phyloP scores from a whole-genome alignment of 2,113 vertebrate species.

The Centrocercus urophasianus region DNA sequence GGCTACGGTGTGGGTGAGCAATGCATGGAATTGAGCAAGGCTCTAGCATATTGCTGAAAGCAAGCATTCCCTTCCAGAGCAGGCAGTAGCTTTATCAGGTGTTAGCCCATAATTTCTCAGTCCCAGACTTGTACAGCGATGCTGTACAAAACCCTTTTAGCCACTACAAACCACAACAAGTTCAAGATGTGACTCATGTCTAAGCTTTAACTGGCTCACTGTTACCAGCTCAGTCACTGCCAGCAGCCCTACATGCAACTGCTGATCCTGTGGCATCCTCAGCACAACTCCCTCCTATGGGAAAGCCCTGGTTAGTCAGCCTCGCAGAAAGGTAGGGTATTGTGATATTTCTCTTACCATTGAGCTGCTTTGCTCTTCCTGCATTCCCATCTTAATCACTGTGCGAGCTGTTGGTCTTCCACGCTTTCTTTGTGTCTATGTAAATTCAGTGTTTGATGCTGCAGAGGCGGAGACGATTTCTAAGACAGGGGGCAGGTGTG shows the following conservation, averaged over 20 bases:
- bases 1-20: background rate
- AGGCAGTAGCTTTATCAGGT: background rate
- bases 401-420: slow-evolving; percentile 14
- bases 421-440: slow-evolving; percentile 36
- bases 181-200: slow-evolving; percentile 49
- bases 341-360: slow-evolving; percentile 64
- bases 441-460: slow-evolving; percentile 64
- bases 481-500: slow-evolving; percentile 65
- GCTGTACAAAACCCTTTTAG: slow-evolving; percentile 14
- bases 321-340: background rate
- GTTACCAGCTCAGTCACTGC: slow-evolving; percentile 20
- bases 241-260: slow-evolving; percentile 41
- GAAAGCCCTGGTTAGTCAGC: slow-evolving; percentile 59
- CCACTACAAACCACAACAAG: slow-evolving; percentile 36
- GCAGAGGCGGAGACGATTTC: slow-evolving; percentile 56
- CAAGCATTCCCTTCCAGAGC: background rate
- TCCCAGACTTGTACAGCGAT: background rate
- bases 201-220: background rate
- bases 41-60: background rate
- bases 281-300: background rate
- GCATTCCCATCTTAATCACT: slow-evolving; percentile 27
- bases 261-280: slow-evolving; percentile 39
- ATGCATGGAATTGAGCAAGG: background rate
- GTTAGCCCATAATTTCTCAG: background rate
- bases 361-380: slow-evolving; percentile 39